Conservation (phyloP, 92 coral and sea anemone genomes). For the Phenganax subtilis region DNA sequence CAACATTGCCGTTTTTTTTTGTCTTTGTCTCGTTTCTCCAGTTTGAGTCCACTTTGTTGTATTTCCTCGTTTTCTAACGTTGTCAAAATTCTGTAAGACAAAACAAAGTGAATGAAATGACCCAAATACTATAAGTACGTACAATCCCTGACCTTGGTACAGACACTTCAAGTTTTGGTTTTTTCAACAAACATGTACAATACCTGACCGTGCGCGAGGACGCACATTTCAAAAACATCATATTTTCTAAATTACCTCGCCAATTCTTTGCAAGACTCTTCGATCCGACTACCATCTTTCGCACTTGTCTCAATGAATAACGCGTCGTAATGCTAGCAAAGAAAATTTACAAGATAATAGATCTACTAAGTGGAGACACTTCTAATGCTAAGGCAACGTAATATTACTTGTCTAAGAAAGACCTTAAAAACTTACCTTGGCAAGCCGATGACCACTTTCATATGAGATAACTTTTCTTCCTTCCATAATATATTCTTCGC, state of each 20-base stretch:
- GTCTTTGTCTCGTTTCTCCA: conserved; percentile 17
- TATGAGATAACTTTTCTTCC: conserved; percentile 47
- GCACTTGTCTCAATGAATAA: conserved; percentile 92
- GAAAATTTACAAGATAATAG: not conserved
- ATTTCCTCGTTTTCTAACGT: conserved; percentile 30
- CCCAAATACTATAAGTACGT: no score
- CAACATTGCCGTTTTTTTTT: conserved; percentile 33
- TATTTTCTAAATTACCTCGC: conserved; percentile 65
- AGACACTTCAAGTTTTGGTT: no score
- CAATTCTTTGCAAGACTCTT: conserved; percentile 72
- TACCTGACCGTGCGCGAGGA: not conserved
- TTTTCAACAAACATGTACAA: no score
- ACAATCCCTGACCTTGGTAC: no score
- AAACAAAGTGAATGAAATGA: not conserved
- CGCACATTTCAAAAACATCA: not conserved
- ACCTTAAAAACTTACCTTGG: conserved; percentile 5
- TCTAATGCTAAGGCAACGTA: not conserved
- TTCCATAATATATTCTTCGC: conserved; percentile 59
- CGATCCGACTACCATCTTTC: conserved; percentile 74
- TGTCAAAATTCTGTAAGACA: conserved; percentile 26
- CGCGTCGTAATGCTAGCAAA: conserved; percentile 68
- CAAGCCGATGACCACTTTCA: conserved; percentile 22
- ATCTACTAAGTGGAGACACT: not conserved
- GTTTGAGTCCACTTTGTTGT: conserved; percentile 28
- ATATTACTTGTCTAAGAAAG: not conserved